Evolutionary conservation across 2,113 vertebrate genomes (phyloP).

Genomic region (Climacteris rufus): DNA sequence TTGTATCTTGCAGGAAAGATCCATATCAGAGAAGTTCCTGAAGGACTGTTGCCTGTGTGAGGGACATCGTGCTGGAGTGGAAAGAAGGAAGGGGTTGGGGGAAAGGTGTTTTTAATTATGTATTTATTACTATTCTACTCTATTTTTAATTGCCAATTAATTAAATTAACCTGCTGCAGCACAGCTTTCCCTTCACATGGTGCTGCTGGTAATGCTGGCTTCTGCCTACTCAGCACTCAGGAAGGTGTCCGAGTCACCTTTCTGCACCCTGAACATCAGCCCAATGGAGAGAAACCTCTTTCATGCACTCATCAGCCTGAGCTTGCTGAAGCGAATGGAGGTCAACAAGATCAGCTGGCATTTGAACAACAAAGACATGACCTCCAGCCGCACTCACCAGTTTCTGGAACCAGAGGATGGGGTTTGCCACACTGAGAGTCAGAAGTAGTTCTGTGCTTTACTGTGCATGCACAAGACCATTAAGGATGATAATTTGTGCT

Average conservation of each 20-base stretch:
- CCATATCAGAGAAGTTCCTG: not conserved
- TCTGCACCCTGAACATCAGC: not conserved
- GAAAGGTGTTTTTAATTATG: not conserved
- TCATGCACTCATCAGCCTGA: not conserved
- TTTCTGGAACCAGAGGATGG: not conserved
- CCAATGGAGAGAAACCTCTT: not conserved
- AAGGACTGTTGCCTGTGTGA: not conserved
- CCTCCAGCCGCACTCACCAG: not conserved
- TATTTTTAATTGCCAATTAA: not conserved
- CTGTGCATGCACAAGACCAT: not conserved
- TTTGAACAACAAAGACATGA: not conserved
- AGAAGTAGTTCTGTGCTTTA: too few relatives aligned
- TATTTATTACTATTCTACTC: not conserved
- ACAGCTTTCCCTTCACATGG: accelerated
- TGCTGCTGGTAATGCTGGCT: not conserved
- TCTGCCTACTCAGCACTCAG: not conserved
- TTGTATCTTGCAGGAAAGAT: not conserved
- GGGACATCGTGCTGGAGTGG: not conserved
- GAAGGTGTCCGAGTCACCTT: not conserved
- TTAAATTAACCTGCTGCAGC: not conserved
- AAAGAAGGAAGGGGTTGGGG: not conserved
- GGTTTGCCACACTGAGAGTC: not conserved
- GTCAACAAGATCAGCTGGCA: not conserved
- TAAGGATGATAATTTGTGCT: not conserved
- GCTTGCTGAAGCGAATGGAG: accelerated